phyloP scores from a whole-genome alignment of 1,140 invertebrate genomes.

The Lasioglossum baleicum region DNA sequence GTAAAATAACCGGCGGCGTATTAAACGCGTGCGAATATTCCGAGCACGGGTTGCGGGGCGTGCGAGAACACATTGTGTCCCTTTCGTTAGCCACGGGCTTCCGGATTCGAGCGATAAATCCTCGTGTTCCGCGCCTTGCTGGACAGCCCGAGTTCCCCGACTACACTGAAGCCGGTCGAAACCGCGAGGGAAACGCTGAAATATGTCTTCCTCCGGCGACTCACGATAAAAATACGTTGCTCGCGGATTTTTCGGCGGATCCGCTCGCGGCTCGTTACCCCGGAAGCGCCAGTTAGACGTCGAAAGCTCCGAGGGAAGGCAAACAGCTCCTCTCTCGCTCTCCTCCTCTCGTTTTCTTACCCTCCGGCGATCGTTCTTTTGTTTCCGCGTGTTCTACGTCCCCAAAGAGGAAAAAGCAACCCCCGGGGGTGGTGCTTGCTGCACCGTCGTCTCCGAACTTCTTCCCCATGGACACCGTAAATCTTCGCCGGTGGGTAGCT shows the following conservation, averaged over 20 bases:
- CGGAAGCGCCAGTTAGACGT: conserved; percentile 14
- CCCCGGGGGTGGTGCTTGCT: conserved; percentile 12
- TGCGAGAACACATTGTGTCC: neutral
- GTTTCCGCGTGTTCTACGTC: conserved; percentile 29
- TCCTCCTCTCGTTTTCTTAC: conserved; percentile 10
- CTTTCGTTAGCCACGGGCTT: neutral
- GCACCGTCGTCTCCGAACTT: conserved; percentile 54
- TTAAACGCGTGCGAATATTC: conserved; percentile 43
- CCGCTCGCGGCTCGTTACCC: no score
- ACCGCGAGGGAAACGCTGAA: neutral
- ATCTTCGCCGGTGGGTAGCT: conserved; percentile 40
- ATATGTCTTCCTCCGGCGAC: neutral
- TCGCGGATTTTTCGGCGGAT: neutral
- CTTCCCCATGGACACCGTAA: conserved; percentile 56
- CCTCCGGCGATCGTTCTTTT: conserved; percentile 39
- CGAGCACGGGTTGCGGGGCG: neutral
- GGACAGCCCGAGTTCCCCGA: neutral
- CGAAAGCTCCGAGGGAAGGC: conserved; percentile 7
- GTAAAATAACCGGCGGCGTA: conserved; percentile 17
- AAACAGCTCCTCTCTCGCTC: conserved; percentile 1
- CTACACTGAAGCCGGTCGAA: neutral
- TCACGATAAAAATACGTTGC: neutral
- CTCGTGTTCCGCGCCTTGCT: no score
- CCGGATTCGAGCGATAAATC: conserved; percentile 17
- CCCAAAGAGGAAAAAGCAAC: conserved; percentile 21